Evolutionary conservation across 2,797 vertebrate species (phyloP).

Genomic region (Natrix natrix): DNA sequence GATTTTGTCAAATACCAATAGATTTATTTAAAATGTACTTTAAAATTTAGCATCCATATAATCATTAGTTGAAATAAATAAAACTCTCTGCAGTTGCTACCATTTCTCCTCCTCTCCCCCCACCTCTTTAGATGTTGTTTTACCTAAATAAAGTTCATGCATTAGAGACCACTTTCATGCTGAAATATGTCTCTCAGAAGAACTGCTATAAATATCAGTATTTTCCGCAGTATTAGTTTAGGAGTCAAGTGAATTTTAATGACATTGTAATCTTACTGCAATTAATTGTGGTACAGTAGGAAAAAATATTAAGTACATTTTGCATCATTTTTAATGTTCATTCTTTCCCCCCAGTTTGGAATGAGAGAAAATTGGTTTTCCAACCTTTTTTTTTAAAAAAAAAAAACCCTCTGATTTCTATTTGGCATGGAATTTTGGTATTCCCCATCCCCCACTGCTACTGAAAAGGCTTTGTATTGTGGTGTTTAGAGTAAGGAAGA

Average conservation of each 20-base stretch:
- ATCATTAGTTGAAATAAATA: constrained; percentile 80
- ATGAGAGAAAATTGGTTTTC: not conserved
- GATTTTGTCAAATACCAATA: constrained; percentile 83
- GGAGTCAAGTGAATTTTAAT: constrained; percentile 81
- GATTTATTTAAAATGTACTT: constrained; percentile 81
- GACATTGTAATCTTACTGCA: constrained; percentile 76
- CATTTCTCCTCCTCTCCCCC: constrained; percentile 66
- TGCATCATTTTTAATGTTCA: constrained; percentile 68
- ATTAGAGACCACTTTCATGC: constrained; percentile 77
- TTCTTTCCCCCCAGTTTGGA: constrained; percentile 46
- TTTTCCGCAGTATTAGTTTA: constrained; percentile 75
- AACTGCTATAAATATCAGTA: constrained; percentile 79
- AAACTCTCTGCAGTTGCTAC: constrained; percentile 71
- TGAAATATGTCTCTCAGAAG: constrained; percentile 82
- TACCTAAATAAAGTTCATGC: constrained; percentile 79
- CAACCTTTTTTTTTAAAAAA: not conserved
- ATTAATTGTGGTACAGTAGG: constrained; percentile 70
- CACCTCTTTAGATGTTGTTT: constrained; percentile 71
- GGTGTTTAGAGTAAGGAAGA: not conserved
- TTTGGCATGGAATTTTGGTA: not conserved
- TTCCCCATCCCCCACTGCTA: not conserved
- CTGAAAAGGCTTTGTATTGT: not conserved
- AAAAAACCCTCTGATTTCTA: not conserved
- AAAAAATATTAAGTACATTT: constrained; percentile 66
- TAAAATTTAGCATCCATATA: constrained; percentile 79